phyloP scores from a whole-genome alignment of 2,888 invertebrate genomes.

The Eristalis tenax region DNA sequence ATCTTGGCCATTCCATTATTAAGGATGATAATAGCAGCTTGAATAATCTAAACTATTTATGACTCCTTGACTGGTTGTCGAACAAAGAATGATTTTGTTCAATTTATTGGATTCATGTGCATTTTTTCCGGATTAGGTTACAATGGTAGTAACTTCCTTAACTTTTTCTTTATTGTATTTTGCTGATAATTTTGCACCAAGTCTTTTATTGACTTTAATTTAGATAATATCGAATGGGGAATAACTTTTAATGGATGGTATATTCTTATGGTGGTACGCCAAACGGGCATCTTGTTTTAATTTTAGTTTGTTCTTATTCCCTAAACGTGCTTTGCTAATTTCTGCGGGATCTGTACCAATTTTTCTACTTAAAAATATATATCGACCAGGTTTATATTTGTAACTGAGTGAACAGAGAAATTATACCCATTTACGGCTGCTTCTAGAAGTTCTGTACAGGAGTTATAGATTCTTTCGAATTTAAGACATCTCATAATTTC shows the following conservation, averaged over 20 bases:
- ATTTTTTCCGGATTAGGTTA: conserved; percentile 23
- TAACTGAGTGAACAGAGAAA: conserved; percentile 23
- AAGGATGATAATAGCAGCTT: background rate
- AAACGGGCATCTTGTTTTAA: background rate
- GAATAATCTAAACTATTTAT: too few relatives aligned
- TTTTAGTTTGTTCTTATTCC: background rate
- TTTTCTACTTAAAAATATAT: conserved; percentile 26
- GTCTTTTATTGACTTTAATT: conserved; percentile 12
- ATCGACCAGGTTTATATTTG: conserved; percentile 17
- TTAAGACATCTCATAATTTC: conserved; percentile 5
- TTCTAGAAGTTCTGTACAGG: conserved; percentile 31
- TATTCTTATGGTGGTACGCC: conserved; percentile 7
- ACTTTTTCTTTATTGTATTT: conserved; percentile 19
- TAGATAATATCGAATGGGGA: background rate
- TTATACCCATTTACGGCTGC: conserved; percentile 14
- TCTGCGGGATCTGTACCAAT: conserved; percentile 13
- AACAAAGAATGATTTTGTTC: background rate
- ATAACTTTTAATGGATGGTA: background rate
- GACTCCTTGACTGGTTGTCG: too few relatives aligned
- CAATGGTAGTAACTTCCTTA: conserved; percentile 23
- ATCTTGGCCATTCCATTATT: too few relatives aligned
- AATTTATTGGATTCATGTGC: conserved; percentile 22
- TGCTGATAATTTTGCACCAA: conserved; percentile 12
- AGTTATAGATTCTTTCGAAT: background rate
- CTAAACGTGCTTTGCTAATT: background rate